These are phyloP conservation scores for Lochmaea capreae DNA, from an alignment of 2,888 invertebrate species.

Conservation along the genomic window DNA sequence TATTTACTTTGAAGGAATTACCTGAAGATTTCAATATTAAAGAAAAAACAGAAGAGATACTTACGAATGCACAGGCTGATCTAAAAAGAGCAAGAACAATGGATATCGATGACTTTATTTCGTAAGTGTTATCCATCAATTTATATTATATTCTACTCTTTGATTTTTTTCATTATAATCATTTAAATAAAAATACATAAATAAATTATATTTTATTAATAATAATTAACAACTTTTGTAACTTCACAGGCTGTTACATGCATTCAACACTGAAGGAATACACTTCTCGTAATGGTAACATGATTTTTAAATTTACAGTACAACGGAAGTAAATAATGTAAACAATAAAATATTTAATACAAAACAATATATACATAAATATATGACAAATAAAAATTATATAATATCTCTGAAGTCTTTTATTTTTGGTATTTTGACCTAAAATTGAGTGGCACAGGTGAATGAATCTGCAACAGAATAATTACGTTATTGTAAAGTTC, in stretches of 20 bases:
- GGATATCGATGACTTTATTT: constrained; percentile 97
- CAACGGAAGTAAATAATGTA: constrained; percentile 9
- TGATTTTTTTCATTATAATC: constrained; percentile 21
- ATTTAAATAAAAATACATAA: constrained; percentile 16
- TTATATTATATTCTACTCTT: constrained; percentile 3
- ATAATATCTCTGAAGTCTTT: constrained; percentile 45
- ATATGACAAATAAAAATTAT: constrained; percentile 29
- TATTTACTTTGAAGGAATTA: constrained; percentile 72
- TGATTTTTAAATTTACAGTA: constrained; percentile 11
- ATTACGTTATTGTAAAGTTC: too few species aligned
- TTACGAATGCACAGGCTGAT: constrained; percentile 76
- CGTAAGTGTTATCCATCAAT: constrained; percentile 61
- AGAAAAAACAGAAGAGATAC: constrained; percentile 79
- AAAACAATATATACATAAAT: constrained; percentile 30
- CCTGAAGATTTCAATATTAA: constrained; percentile 86
- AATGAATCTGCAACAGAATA: constrained; percentile 18
- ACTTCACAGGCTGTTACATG: constrained; percentile 62
- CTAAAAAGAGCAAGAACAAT: constrained; percentile 89
- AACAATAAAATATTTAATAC: constrained; percentile 32
- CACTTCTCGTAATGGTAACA: constrained; percentile 79
- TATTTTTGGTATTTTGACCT: constrained; percentile 16
- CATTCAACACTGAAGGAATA: constrained; percentile 92
- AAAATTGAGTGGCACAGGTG: constrained; percentile 27
- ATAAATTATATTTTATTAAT: constrained; percentile 41
- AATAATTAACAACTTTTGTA: constrained; percentile 34